phyloP scores from a whole-genome alignment of 2,888 invertebrate species.

The Listrodromus nycthemerus region DNA sequence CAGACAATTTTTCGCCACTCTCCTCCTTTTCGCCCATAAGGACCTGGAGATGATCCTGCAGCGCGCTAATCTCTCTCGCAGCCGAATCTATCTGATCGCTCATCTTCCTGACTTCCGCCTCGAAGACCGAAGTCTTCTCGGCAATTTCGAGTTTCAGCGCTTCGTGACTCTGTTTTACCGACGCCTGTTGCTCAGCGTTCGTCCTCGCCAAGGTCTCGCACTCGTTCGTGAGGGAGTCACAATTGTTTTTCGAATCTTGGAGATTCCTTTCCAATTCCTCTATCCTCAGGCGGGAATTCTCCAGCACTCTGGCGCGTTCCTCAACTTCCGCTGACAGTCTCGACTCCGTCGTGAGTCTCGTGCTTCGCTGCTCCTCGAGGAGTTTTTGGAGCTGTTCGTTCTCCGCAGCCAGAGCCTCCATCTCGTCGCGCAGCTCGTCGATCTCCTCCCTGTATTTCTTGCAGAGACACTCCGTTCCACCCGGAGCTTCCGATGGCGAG shows the following conservation, averaged over 20 bases:
- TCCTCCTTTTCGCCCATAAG: conserved; percentile 80
- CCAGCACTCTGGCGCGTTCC: conserved; percentile 71
- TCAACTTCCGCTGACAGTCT: conserved; percentile 65
- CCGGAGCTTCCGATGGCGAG: not conserved
- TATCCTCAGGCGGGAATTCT: conserved; percentile 74
- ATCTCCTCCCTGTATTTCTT: conserved; percentile 81
- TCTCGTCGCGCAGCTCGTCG: conserved; percentile 85
- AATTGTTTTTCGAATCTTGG: conserved; percentile 31
- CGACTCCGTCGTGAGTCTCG: conserved; percentile 75
- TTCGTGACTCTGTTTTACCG: conserved; percentile 73
- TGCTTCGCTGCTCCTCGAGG: conserved; percentile 86
- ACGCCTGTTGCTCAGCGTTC: conserved; percentile 75
- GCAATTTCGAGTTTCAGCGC: conserved; percentile 71
- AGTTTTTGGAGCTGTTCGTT: conserved; percentile 87
- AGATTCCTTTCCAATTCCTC: conserved; percentile 76
- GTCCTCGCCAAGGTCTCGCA: conserved; percentile 69
- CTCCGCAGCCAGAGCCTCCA: conserved; percentile 87
- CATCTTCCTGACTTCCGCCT: conserved; percentile 66
- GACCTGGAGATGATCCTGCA: conserved; percentile 68
- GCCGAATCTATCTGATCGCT: conserved; percentile 66
- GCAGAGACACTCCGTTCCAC: conserved; percentile 50
- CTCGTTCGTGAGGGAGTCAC: conserved; percentile 60
- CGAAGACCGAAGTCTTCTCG: conserved; percentile 72
- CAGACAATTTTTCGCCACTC: conserved; percentile 64
- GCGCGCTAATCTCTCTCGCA: conserved; percentile 17